phyloP scores from a whole-genome alignment of 2,113 vertebrate genomes.

The Grallaria varia region DNA sequence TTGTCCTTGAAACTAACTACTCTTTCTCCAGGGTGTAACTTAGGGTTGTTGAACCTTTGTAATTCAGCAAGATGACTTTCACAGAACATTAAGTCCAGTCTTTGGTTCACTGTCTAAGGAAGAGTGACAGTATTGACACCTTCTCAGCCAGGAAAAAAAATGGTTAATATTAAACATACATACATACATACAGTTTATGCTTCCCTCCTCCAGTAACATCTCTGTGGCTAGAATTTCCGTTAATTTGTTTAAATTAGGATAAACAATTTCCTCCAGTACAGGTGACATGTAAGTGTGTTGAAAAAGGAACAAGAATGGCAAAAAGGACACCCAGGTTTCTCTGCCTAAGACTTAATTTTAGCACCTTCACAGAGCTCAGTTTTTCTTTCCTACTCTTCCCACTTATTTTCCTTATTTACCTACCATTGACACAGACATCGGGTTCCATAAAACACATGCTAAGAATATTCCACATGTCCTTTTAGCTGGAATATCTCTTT shows the following conservation, averaged over 20 bases:
- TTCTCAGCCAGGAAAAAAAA: neutral
- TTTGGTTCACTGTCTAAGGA: neutral
- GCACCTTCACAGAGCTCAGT: neutral
- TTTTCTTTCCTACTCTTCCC: neutral
- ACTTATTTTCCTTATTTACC: neutral
- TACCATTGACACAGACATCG: neutral
- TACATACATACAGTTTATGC: neutral
- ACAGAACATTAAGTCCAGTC: neutral
- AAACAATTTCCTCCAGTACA: neutral
- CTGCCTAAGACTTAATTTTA: neutral
- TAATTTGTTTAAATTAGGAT: neutral
- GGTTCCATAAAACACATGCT: neutral
- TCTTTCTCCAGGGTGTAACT: neutral
- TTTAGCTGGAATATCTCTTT: neutral
- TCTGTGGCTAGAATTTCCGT: neutral
- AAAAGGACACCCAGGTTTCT: neutral
- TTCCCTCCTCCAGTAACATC: neutral
- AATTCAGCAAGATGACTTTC: neutral
- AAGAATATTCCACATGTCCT: neutral
- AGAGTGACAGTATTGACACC: neutral
- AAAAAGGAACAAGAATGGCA: neutral
- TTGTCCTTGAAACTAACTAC: neutral
- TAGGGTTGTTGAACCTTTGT: neutral
- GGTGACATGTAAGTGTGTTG: no score
- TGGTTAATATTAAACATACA: no score